Base-by-base conservation (phyloP, 1,140 invertebrate species). In the Megathymus violae region DNA sequence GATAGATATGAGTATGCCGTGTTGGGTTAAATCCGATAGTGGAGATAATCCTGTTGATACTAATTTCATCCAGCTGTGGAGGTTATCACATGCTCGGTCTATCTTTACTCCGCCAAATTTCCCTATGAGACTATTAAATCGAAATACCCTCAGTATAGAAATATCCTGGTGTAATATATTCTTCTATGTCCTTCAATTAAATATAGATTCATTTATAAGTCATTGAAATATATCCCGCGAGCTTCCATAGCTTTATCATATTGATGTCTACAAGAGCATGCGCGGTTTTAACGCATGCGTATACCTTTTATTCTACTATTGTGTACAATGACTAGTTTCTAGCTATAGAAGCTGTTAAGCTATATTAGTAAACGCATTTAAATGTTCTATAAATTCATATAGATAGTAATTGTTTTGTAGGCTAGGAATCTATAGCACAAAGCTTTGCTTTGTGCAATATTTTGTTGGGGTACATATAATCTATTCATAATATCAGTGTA, bases 261-360 rank as follows among this genome's bases (percentile, higher is more conserved):
- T 89, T 79, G 83, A 89, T 84, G 80, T 64, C 74, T 66, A 54
- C 46, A 0, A 31, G 64, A 41, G 71, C 86, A 84, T 86, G 86
- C 85, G 86, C 79, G 40, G 4, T 64, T 25, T 10, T 17, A 27
- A 54, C 78, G 79, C 85, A 80, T 82, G 84, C 86, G 84, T 75
- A 69, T 47, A 7, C 3, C 16, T 25, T 5, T 31, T 52, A n/a
- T 14, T 38, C 41, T 52, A 62, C 40, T 77, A 69, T 84, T 81
- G 74, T 81, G 70, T 88, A 84, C 72, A 76, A 71, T 71, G 63
- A 69, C 60, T 82, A 72, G 69, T 68, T 69, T 76, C 64, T 63
- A 62, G 48, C 71, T 63, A 50, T 64, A 66, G 72, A 77, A 80
- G 52, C 72, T 80, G 69, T n/a, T 81, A 71, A 72, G 75, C 65